These are phyloP conservation scores for Sinella curviseta DNA, from an alignment of 1,140 invertebrate species.

Conservation along the genomic window DNA sequence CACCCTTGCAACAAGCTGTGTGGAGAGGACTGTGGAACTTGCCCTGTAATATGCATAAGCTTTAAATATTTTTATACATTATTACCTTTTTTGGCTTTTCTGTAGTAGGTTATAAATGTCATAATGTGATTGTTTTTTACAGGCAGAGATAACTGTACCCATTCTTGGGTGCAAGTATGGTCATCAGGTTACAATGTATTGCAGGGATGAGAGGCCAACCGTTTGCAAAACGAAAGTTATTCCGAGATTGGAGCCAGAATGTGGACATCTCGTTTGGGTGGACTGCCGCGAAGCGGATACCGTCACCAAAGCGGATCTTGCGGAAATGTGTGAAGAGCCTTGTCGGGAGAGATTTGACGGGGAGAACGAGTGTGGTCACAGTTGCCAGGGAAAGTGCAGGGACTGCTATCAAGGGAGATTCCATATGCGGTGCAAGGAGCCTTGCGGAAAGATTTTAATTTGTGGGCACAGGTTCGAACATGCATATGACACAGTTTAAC, in stretches of 20 bases:
- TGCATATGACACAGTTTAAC: neutral
- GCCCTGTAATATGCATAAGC: neutral
- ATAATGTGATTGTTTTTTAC: neutral
- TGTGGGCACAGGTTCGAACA: slow-evolving; percentile 5
- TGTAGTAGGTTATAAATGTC: neutral
- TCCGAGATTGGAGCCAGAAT: neutral
- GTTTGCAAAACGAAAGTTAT: neutral
- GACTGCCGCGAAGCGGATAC: neutral
- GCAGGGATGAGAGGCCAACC: neutral
- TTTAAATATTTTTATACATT: neutral
- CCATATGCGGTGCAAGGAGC: neutral
- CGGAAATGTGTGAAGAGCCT: neutral
- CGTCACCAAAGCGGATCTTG: neutral
- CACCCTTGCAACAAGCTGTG: neutral
- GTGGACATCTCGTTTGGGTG: neutral
- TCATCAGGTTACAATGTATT: neutral
- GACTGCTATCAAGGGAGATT: slow-evolving; percentile 15
- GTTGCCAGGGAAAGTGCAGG: neutral
- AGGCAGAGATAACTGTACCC: neutral
- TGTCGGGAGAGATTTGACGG: neutral
- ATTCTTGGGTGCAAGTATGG: neutral
- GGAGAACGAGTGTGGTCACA: slow-evolving; percentile 3
- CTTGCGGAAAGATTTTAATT: slow-evolving; percentile 7
- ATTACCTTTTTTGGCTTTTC: neutral
- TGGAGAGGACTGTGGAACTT: neutral